Evolutionary conservation across 2,113 vertebrate genomes (phyloP).

Genomic region (Lasiurus cinereus): DNA sequence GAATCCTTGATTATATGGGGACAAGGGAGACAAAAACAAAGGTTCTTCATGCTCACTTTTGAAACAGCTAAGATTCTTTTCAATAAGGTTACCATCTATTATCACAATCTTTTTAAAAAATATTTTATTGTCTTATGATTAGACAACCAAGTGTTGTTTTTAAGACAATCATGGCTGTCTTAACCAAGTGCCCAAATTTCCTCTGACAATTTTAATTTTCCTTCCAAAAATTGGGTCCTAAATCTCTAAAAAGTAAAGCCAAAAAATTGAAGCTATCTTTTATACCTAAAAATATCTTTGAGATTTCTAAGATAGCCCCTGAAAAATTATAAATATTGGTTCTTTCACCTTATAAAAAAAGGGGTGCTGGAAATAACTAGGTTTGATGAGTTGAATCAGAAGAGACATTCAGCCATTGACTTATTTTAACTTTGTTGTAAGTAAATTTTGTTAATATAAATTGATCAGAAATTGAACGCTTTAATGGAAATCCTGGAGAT

Average conservation of each 20-base stretch:
- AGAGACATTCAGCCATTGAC: background rate
- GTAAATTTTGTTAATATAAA: constrained; percentile 14
- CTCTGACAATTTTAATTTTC: background rate
- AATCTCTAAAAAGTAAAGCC: background rate
- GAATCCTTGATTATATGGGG: background rate
- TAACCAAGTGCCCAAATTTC: background rate
- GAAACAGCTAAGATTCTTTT: background rate
- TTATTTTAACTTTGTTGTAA: background rate
- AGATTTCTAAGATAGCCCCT: background rate
- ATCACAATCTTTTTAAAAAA: background rate
- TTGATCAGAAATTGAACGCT: background rate
- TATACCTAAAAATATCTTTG: background rate
- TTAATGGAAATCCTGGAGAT: background rate
- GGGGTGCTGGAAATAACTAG: background rate
- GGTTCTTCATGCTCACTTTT: background rate
- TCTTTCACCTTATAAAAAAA: background rate
- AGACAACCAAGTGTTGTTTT: background rate
- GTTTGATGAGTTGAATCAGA: background rate
- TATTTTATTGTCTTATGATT: background rate
- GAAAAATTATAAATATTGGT: background rate
- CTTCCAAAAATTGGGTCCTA: background rate
- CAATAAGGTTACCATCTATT: background rate
- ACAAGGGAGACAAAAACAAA: background rate
- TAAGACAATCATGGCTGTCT: background rate
- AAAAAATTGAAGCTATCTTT: background rate